These are phyloP conservation scores for Aythya baeri DNA, from an alignment of 2,113 vertebrate species.

Conservation along the genomic window DNA sequence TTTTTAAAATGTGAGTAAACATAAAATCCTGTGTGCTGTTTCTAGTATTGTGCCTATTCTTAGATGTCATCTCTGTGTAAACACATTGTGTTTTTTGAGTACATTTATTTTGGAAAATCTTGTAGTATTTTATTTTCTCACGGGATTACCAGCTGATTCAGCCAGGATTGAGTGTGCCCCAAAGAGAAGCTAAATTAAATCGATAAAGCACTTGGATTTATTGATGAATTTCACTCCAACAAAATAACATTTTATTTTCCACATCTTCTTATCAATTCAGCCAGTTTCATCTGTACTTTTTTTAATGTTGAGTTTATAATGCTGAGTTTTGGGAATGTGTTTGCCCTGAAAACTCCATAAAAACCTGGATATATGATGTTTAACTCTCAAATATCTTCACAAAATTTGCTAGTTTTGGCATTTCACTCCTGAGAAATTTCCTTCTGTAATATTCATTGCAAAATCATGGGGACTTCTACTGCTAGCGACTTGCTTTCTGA, in stretches of 20 bases:
- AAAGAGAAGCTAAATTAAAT: background rate
- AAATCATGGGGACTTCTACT: fast-evolving
- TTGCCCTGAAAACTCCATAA: background rate
- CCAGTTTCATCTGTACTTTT: background rate
- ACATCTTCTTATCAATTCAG: background rate
- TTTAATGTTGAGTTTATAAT: background rate
- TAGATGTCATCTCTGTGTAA: background rate
- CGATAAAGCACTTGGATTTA: background rate
- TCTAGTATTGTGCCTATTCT: background rate
- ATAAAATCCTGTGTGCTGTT: background rate
- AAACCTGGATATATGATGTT: background rate
- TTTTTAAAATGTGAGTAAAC: background rate
- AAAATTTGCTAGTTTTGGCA: background rate
- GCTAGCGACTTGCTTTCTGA: background rate
- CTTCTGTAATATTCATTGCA: background rate
- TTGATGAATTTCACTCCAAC: background rate
- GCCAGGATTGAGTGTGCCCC: background rate
- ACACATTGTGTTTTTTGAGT: background rate
- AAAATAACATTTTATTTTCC: background rate
- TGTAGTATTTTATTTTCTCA: background rate
- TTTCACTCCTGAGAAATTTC: background rate
- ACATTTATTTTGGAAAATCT: background rate
- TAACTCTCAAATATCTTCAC: background rate
- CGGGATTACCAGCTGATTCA: background rate
- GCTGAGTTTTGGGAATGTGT: background rate